Evolutionary conservation across 1,140 invertebrate genomes (phyloP).

Genomic region (Orchesella cincta): DNA sequence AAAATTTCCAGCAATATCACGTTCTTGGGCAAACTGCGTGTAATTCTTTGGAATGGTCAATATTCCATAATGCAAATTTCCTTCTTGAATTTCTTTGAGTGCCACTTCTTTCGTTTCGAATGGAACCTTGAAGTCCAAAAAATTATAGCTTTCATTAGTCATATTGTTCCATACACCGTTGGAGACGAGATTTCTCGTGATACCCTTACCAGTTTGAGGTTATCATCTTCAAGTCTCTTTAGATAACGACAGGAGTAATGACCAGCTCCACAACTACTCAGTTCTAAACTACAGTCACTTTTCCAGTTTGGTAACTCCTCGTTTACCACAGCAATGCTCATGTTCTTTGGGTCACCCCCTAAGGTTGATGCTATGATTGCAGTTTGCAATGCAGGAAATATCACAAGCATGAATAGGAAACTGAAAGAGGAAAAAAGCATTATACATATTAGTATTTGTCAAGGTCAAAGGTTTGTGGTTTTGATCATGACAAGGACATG

Average conservation of each 20-base stretch:
- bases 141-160: too few species aligned
- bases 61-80: background rate
- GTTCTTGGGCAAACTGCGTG: slow-evolving; percentile 27
- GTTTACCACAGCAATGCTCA: slow-evolving; percentile 7
- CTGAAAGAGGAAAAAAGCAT: background rate
- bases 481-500: background rate
- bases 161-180: too few species aligned
- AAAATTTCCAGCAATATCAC: background rate
- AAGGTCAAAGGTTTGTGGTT: background rate
- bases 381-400: slow-evolving; percentile 4
- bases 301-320: slow-evolving; percentile 5
- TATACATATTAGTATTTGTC: background rate
- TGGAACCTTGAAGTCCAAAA: slow-evolving; percentile 12
- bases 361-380: background rate
- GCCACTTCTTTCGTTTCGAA: slow-evolving; percentile 15
- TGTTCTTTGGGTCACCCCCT: background rate
- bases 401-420: background rate
- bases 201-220: background rate
- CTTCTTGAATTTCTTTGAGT: background rate
- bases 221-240: slow-evolving; percentile 9
- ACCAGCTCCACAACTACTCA: background rate
- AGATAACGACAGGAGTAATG: slow-evolving; percentile 7
- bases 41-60: slow-evolving; percentile 27
- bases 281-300: background rate
- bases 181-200: background rate